phyloP scores from a whole-genome alignment of 2,888 invertebrate species.

The Desoria tigrina region DNA sequence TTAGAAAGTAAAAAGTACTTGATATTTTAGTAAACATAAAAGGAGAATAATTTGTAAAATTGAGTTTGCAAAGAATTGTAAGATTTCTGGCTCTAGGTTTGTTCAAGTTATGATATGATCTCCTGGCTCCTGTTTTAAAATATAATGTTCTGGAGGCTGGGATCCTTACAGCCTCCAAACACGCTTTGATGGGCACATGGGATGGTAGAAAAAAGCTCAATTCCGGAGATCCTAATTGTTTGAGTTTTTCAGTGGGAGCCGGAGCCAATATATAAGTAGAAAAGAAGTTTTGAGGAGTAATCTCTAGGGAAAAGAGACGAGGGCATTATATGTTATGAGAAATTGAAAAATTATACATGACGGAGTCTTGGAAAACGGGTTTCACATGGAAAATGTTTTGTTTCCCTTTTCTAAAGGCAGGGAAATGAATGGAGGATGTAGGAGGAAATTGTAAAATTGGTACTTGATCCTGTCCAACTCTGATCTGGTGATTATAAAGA shows the following conservation, averaged over 20 bases:
- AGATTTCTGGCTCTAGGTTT: too few species aligned
- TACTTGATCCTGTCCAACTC: not conserved
- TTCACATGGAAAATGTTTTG: not conserved
- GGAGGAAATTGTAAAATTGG: not conserved
- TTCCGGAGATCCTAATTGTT: too few species aligned
- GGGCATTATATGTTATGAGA: not conserved
- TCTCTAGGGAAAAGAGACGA: not conserved
- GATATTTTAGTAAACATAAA: too few species aligned
- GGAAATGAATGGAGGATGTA: not conserved
- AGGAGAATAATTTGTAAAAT: too few species aligned
- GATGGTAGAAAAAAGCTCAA: not conserved
- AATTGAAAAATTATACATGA: not conserved
- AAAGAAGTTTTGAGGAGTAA: slow-evolving; percentile 1
- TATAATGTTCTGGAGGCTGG: too few species aligned
- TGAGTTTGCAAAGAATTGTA: too few species aligned
- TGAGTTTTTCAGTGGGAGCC: not conserved
- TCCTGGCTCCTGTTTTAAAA: too few species aligned
- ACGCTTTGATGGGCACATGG: not conserved
- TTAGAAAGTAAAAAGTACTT: too few species aligned
- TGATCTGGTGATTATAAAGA: slow-evolving; percentile 4
- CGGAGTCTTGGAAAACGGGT: too few species aligned
- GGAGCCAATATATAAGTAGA: not conserved
- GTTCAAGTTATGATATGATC: too few species aligned
- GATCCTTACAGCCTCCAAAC: too few species aligned
- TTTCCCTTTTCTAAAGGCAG: not conserved